Percentiles rank a stretch among this genome's conserved stretches.
Conservation (phyloP, 1,140 invertebrate genomes). For the Conus betulinus region DNA sequence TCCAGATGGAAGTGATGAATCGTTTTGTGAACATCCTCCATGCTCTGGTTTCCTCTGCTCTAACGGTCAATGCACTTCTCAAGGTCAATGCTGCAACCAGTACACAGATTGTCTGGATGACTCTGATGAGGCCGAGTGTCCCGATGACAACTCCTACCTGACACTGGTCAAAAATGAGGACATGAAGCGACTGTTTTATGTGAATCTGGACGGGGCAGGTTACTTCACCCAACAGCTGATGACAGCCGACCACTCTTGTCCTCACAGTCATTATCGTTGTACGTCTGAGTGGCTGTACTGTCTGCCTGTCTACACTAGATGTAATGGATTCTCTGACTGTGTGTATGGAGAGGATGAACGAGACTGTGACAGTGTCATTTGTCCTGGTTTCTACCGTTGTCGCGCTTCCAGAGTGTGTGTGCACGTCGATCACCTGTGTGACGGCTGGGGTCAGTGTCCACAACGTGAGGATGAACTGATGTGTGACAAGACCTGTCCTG, state of each 20-base stretch:
- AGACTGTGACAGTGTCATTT: too few relatives aligned
- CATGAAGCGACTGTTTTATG: not conserved
- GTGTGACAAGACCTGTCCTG: not conserved
- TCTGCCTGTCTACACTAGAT: not conserved
- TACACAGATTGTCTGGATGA: not conserved
- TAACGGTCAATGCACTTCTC: not conserved
- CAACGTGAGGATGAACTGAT: not conserved
- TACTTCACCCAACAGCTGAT: not conserved
- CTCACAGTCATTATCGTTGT: conserved; percentile 8
- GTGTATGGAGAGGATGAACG: too few relatives aligned
- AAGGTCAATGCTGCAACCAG: not conserved
- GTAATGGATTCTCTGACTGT: not conserved
- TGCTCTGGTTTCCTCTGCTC: not conserved
- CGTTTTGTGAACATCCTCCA: not conserved
- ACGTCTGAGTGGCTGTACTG: not conserved
- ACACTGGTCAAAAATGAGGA: not conserved
- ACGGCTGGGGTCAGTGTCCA: not conserved
- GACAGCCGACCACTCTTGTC: not conserved
- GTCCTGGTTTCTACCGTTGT: not conserved
- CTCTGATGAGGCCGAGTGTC: not conserved
- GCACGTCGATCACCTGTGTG: not conserved
- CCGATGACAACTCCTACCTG: not conserved
- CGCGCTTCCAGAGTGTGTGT: not conserved
- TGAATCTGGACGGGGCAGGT: not conserved
- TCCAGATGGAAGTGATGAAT: not conserved